phyloP scores from a whole-genome alignment of 2,113 vertebrate genomes.

The Daphoenositta chrysoptera region DNA sequence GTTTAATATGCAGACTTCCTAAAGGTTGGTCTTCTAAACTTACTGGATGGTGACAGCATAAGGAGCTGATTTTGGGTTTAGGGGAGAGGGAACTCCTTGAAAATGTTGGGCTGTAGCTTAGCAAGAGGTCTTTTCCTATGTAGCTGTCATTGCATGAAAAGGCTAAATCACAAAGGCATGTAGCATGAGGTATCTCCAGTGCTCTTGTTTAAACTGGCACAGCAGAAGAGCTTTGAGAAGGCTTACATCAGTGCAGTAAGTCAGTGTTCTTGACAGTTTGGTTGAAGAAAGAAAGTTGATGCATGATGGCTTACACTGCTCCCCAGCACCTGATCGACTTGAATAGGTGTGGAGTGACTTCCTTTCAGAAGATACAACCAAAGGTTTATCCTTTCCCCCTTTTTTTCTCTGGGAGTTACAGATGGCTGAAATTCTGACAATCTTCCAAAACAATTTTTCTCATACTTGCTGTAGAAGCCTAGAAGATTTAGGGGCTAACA shows the following conservation, averaged over 20 bases:
- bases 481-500: neutral
- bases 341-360: neutral
- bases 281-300: neutral
- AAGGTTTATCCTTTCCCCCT: neutral
- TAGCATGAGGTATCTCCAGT: neutral
- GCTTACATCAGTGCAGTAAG: rapidly evolving
- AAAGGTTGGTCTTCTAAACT: neutral
- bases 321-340: neutral
- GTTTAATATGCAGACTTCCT: neutral
- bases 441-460: neutral
- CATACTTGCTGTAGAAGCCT: neutral
- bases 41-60: neutral
- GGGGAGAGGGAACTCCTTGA: neutral
- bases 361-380: neutral
- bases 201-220: neutral
- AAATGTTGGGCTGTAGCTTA: neutral
- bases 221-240: neutral
- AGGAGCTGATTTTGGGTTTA: neutral
- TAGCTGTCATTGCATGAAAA: neutral
- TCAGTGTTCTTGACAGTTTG: neutral
- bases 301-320: neutral
- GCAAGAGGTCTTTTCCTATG: neutral
- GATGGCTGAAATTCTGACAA: neutral
- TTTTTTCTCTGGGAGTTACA: neutral
- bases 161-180: neutral